These are phyloP conservation scores for Phaethornis superciliosus DNA, from an alignment of 2,113 vertebrate genomes.

Conservation along the genomic window DNA sequence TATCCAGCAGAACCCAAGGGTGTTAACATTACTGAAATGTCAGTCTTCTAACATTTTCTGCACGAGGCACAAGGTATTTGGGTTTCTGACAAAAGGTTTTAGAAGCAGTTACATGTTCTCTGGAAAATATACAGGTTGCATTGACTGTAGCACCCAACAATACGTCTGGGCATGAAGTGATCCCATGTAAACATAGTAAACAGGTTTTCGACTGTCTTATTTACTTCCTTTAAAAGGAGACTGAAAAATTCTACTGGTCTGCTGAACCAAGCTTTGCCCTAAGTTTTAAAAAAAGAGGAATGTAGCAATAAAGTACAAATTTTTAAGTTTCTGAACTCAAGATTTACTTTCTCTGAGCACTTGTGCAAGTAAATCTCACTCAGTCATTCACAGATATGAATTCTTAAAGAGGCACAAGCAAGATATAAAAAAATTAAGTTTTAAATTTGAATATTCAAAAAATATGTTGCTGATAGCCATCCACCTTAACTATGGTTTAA, in stretches of 20 bases:
- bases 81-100: not conserved
- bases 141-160: not conserved
- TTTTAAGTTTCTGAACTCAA: not conserved
- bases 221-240: not conserved
- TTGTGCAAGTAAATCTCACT: not conserved
- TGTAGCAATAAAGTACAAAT: not conserved
- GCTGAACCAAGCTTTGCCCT: not conserved
- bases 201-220: not conserved
- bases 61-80: not conserved
- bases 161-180: not conserved
- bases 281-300: not conserved
- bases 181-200: not conserved
- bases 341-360: not conserved
- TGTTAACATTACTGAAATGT: not conserved
- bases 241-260: not conserved
- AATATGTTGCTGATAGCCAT: not conserved
- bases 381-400: not conserved
- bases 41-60: not conserved
- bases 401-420: not conserved
- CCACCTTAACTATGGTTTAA: not conserved
- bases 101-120: not conserved
- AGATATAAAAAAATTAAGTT: not conserved
- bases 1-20: not conserved
- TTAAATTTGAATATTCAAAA: not conserved
- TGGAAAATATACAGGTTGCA: not conserved